Percentiles rank a stretch among this genome's conserved stretches.
Evolutionary conservation across 2,113 vertebrate species (phyloP).

Genomic region (Pogona vitticeps): DNA sequence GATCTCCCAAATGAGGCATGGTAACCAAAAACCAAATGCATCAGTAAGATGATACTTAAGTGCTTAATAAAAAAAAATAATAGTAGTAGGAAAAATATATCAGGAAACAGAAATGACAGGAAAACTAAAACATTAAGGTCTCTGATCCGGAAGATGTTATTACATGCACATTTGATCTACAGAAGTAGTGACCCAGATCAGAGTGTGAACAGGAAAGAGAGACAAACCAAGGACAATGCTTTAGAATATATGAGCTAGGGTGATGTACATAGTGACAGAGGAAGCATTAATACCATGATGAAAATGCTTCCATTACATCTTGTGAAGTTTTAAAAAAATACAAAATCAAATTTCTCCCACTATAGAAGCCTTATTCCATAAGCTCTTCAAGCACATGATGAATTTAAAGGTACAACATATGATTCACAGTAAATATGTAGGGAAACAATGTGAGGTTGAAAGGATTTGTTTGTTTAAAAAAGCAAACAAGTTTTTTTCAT

Average conservation of each 20-base stretch:
- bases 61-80: background rate
- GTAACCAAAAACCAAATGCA: slow-evolving; percentile 7
- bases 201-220: background rate
- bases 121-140: slow-evolving; percentile 19
- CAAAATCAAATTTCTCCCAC: background rate
- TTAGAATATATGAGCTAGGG: background rate
- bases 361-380: background rate
- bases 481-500: too few species aligned
- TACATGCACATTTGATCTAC: slow-evolving; percentile 8
- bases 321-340: background rate
- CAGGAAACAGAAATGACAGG: slow-evolving; percentile 11
- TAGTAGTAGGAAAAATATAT: background rate
- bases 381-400: background rate
- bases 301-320: background rate
- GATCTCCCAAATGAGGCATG: background rate
- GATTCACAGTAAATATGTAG: background rate
- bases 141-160: slow-evolving; percentile 16
- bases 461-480: background rate
- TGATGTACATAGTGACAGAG: background rate
- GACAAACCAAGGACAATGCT: background rate
- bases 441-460: background rate
- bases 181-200: slow-evolving; percentile 13
- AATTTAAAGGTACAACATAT: background rate
- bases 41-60: background rate
- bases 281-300: background rate